Base-by-base conservation (phyloP, 2,888 invertebrate genomes). In the Lasius platythorax region DNA sequence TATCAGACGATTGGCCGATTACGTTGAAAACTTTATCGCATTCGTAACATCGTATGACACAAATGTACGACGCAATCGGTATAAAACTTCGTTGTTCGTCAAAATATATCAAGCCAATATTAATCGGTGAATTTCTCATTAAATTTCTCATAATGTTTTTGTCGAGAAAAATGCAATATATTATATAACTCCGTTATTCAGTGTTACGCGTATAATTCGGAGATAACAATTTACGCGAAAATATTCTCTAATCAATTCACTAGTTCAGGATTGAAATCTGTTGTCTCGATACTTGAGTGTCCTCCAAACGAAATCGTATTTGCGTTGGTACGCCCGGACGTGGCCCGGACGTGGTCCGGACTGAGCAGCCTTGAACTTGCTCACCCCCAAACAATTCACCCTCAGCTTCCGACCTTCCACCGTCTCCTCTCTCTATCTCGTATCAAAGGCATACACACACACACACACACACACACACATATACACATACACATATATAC, bases 341-440 rank as follows among this genome's bases (percentile, higher is more conserved):
- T 88, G 91, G 91, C 93, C 92, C 91, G 91, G 91, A 90, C 88
- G 53, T 68, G 66, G 79, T 93, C 92, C 91, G 91, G 91, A 91
- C 87, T 56, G 72, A 63, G 82, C 81, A 88, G 87, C 94, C 94
- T 93, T 94, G 94, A 94, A 94, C 94, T 94, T 94, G 92, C 87
- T 85, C 90, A 83, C 89, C 90, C 88, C 84, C 90, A 82, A 73
- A 83, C 81, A 79, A 86, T 78, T 84, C 88, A 70, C 87, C 87
- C 88, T 73, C 84, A 84, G 83, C 86, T 76, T 87, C 84, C 86
- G 75, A 83, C 53, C 86, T 83, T 72, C 76, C 58, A 73, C 66
- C 79, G 53, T 67, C 40, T 12, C n/a, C 40, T 40, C 43, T 43
- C n/a, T 46, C 43, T 61, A 8, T 37, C 37, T 66, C 66, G 8